Conservation (phyloP, 2,888 invertebrate genomes). For the Auanema freiburgensis region DNA sequence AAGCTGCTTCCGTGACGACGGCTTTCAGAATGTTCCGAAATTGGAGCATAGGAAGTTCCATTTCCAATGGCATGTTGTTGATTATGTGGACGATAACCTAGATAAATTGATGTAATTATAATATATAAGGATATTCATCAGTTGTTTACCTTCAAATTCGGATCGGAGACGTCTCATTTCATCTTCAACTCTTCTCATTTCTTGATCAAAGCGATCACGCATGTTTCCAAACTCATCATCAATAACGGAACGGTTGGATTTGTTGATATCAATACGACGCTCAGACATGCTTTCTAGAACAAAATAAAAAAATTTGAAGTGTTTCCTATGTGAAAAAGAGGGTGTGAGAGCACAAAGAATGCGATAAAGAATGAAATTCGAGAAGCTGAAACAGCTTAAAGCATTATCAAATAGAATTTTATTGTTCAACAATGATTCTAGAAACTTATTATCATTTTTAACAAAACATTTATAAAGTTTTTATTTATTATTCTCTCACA, state of each 20-base stretch:
- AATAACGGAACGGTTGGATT: constrained; percentile 66
- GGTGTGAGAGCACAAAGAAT: no score
- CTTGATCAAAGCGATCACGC: constrained; percentile 76
- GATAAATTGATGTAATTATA: not conserved
- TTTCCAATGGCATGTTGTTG: constrained; percentile 31
- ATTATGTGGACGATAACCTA: constrained; percentile 3
- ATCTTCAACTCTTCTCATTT: constrained; percentile 98
- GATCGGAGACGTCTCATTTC: constrained; percentile 75
- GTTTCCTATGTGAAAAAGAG: no score
- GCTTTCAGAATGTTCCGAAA: constrained; percentile 31
- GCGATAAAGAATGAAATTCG: no score
- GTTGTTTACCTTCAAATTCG: constrained; percentile 58
- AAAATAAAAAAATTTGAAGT: no score
- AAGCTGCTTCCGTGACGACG: constrained; percentile 26
- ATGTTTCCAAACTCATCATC: constrained; percentile 93
- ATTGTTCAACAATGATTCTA: no score
- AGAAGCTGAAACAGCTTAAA: no score
- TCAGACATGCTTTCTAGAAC: constrained; percentile 47
- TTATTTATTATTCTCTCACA: no score
- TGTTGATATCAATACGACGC: constrained; percentile 60
- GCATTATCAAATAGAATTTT: no score
- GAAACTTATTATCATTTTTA: no score
- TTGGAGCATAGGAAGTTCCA: constrained; percentile 31
- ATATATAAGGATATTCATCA: not conserved
- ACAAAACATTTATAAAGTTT: no score